Percentiles rank a stretch among this genome's conserved stretches.
phyloP scores from a whole-genome alignment of 2,113 vertebrate species.

The Stigmatopora nigra region DNA sequence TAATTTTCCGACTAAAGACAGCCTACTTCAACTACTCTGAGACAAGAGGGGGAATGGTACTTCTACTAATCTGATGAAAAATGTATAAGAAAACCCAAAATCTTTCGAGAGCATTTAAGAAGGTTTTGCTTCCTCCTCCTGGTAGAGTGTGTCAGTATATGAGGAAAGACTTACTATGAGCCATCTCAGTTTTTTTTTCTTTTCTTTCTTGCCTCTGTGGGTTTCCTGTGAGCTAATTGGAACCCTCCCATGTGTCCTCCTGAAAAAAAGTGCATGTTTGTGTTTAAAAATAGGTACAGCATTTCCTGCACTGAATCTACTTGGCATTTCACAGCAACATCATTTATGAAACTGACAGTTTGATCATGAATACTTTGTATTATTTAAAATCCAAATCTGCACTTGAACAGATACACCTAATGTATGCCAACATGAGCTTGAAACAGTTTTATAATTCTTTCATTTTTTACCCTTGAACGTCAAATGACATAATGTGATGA shows the following conservation, averaged over 20 bases:
- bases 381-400: background rate
- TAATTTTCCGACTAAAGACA: background rate
- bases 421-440: background rate
- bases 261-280: constrained; percentile 62
- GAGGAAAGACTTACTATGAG: constrained; percentile 56
- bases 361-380: background rate
- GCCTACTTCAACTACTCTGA: background rate
- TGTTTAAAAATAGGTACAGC: constrained; percentile 65
- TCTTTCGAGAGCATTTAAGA: constrained; percentile 18
- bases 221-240: constrained; percentile 71
- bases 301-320: constrained; percentile 57
- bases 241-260: constrained; percentile 63
- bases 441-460: background rate
- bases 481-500: background rate
- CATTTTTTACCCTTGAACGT: background rate
- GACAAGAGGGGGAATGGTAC: background rate
- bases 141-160: constrained; percentile 37
- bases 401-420: background rate
- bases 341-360: background rate
- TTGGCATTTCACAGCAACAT: background rate
- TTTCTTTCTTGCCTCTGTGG: constrained; percentile 69
- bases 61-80: background rate
- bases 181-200: constrained; percentile 39
- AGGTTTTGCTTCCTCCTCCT: background rate
- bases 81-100: background rate